Evolutionary conservation across 2,797 vertebrate genomes (phyloP), one percentile per base, ranked within the genome.

Genomic region (Paedocypris micromegethes): DNA sequence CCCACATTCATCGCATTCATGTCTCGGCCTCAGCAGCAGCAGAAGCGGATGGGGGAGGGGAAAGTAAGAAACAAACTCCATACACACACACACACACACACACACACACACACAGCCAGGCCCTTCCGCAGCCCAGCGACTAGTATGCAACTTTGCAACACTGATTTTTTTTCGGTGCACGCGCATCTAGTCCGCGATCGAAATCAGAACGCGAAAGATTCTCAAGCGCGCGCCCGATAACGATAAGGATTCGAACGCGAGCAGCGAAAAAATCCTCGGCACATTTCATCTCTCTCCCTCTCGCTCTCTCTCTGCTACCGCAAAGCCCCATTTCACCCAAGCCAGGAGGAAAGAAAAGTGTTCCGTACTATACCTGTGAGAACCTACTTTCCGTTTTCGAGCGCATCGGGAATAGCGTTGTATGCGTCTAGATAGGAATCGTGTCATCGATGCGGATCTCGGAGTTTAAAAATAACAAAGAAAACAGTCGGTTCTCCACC

Each of bases 391-490:
- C 83, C 80, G 83, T 84, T 80, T 78, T 67, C 75, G 82, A 48
- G 80, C 75, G 88, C 88, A 85, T 85, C 86, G 83, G 84, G 74
- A 76, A 68, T 72, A 72, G 65, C 84, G 81, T 78, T 68, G 79
- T 71, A 78, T 76, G 68, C 86, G 43, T 70, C 75, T 77, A 77
- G 38, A 78, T 65, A 78, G 59, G 62, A 70, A 79, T 81, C 58
- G 77, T 82, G 84, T 84, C 89, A 91, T 89, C 72, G 83, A 75
- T 78, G 75, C 81, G 82, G 83, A 78, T n/a, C 75, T 83, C 76
- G 59, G 82, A 89, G 79, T 90, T 91, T 87, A 87, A 72, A 84
- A 90, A 88, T 87, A 86, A 91, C 88, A 91, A 91, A 92, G 89
- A 85, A 75, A 83, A 82, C 82, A 83, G 82, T 84, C 83, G 79